phyloP scores from a whole-genome alignment of 1,140 invertebrate species.

The Panagrolaimus sp. region DNA sequence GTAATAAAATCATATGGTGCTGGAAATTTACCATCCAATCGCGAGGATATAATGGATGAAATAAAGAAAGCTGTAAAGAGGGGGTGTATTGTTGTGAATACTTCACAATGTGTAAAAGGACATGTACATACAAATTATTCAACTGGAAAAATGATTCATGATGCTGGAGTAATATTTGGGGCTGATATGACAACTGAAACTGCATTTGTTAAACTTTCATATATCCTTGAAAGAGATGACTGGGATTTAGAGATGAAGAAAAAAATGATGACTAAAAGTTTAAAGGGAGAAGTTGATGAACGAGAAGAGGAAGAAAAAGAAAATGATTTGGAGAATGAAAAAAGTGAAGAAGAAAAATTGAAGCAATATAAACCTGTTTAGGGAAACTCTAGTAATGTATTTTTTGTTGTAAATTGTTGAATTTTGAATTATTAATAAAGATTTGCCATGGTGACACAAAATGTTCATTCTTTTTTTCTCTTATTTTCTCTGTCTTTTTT shows the following conservation, averaged over 20 bases:
- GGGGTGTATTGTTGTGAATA: slow-evolving; percentile 84
- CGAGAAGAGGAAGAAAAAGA: no score
- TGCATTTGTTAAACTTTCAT: slow-evolving; percentile 80
- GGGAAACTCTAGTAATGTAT: no score
- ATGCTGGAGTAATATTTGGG: slow-evolving; percentile 75
- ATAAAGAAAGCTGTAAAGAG: slow-evolving; percentile 69
- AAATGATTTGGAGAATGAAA: no score
- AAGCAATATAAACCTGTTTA: no score
- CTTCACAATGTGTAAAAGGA: slow-evolving; percentile 74
- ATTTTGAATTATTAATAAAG: no score
- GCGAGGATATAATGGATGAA: slow-evolving; percentile 73
- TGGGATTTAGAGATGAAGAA: slow-evolving; percentile 70
- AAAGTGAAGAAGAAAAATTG: no score
- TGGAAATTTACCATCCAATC: slow-evolving; percentile 80
- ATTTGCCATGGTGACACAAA: no score
- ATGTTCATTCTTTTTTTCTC: no score
- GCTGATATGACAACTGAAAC: slow-evolving; percentile 92
- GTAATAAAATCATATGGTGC: slow-evolving; percentile 80
- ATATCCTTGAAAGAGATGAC: slow-evolving; percentile 77
- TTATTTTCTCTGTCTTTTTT: no score
- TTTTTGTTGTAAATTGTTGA: no score
- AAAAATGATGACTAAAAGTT: slow-evolving; percentile 72
- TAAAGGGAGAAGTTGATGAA: slow-evolving; percentile 66
- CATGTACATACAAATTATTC: slow-evolving; percentile 74
- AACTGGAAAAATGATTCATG: slow-evolving; percentile 67